A percentile compares a stretch with the other conserved stretches of the same genome.
Evolutionary conservation across 1,140 invertebrate species (phyloP).

Genomic region (Ptiloglossa arizonensis): DNA sequence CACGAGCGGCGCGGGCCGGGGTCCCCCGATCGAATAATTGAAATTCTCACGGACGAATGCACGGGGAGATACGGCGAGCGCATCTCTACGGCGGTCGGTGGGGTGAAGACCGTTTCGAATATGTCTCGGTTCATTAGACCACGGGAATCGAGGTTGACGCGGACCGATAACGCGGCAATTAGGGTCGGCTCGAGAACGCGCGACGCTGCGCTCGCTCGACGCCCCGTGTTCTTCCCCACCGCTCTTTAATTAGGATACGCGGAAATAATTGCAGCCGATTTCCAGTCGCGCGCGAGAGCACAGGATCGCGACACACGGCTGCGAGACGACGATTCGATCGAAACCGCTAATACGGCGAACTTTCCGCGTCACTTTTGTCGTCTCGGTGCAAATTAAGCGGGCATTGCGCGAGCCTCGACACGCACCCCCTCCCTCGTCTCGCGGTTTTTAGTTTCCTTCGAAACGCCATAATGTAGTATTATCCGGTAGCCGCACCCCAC

Average conservation of each 20-base stretch:
- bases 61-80: not conserved
- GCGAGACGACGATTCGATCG: slow-evolving; percentile 13
- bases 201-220: not conserved
- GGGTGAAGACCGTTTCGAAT: not conserved
- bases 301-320: too few species aligned
- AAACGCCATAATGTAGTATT: too few species aligned
- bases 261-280: slow-evolving; percentile 3
- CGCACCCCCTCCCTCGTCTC: too few species aligned
- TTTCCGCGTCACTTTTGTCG: too few species aligned
- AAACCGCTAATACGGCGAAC: too few species aligned
- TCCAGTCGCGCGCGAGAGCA: too few species aligned
- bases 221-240: too few species aligned
- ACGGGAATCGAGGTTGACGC: slow-evolving; percentile 1
- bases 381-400: too few species aligned
- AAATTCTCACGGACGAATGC: slow-evolving; percentile 32
- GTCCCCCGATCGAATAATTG: slow-evolving; percentile 16
- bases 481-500: too few species aligned
- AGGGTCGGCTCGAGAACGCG: slow-evolving; percentile 4
- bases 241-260: slow-evolving; percentile 10
- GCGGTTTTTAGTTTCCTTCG: too few species aligned
- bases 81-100: too few species aligned
- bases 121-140: slow-evolving; percentile 4
- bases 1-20: not conserved
- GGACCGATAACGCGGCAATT: slow-evolving; percentile 39
- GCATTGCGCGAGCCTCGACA: too few species aligned